Conservation (phyloP, 2,113 vertebrate genomes). For the rat (Rattus norvegicus) region GRCr8 NC_086022.1:36328001-36328500, state of each 20-base stretch:
- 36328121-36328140: not conserved
- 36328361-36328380: not conserved
- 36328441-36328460: not conserved
- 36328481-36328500: not conserved
- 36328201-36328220: conserved; percentile 43
- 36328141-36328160: not conserved
- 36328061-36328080: not conserved
- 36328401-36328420: not conserved
- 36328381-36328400: not conserved
- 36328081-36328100: conserved; percentile 1
- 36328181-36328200: not conserved
- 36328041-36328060: not conserved
- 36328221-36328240: not conserved
- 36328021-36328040: not conserved
- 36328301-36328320: too few relatives aligned
- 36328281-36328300: too few relatives aligned
- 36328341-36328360: not conserved
- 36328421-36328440: not conserved
- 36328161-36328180: not conserved
- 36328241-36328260: not conserved
- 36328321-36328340: not conserved
- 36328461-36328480: not conserved
- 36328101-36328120: conserved; percentile 6
- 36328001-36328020: not conserved
- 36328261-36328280: not conserved